Evolutionary conservation across 1,140 invertebrate genomes (phyloP), one percentile per base, ranked within the genome.

Genomic region (Drosophila serrata): DNA sequence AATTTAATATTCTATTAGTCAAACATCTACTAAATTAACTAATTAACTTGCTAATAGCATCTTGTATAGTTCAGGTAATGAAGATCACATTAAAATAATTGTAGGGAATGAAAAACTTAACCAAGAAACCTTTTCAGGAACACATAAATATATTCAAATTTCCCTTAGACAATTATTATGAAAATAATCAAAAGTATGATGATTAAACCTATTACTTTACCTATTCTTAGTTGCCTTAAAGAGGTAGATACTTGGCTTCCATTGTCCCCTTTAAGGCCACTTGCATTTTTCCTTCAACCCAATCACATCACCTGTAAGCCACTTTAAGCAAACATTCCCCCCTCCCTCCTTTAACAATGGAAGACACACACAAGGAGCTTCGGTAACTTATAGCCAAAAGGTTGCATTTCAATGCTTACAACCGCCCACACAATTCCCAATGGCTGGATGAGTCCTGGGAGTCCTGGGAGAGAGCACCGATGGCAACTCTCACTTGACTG

Each of bases 401-500:
- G 67, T 72, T 73, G 53, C 45, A 59, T 42, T 37, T 67, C 61
- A 69, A 69, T 69, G 62, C 62, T 31, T n/a, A 4, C 62, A 42
- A 13, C 56, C 43, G n/a, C 40, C 68, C 33, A 45, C 33, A 35
- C 24, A 45, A 39, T 29, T 33, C 68, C 31, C 67, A 33, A 40
- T 43, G 35, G 24, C 13, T 15, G 19, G 40, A n/a, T n/a, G n/a
- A 22, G 24, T 24, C 24, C 24, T 12, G 24, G n/a, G n/a, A 22
- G 13, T 45, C 65, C 65, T 67, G 49, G 42, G 64, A 69, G 65
- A 42, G 33, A 15, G 45, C 67, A 73, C 69, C 69, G 69, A 73
- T 73, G 69, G 69, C 69, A 73, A 73, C 69, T 73, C 69, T 73
- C 69, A 72, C 69, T 73, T 73, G 69, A 73, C 69, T 73, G 69